Percentiles rank a stretch among this genome's conserved stretches.
Evolutionary conservation across 30 jellyfish, hydroid and myxozoan genomes (phyloP).

Genomic region (Aurelia coerulea): DNA sequence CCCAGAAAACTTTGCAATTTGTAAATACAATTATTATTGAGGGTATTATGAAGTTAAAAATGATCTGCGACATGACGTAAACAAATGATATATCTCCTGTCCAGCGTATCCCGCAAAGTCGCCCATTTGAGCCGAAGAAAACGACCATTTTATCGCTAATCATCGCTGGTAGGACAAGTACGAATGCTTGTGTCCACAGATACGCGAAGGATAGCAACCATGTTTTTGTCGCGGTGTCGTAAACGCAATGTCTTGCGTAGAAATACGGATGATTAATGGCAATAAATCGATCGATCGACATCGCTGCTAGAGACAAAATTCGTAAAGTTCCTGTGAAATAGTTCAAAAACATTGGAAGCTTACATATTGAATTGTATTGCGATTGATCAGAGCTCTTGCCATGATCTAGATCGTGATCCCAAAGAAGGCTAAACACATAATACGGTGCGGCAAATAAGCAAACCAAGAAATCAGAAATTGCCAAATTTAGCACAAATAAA

Average conservation of each 20-base stretch:
- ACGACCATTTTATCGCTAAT: background rate
- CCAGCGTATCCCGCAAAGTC: constrained; percentile 34
- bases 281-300: constrained; percentile 32
- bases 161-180: constrained; percentile 8
- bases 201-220: background rate
- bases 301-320: constrained; percentile 31
- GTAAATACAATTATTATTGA: constrained; percentile 32
- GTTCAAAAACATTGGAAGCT: constrained; percentile 38
- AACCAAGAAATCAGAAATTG: constrained; percentile 33
- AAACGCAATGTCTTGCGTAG: constrained; percentile 28
- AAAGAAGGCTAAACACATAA: constrained; percentile 1
- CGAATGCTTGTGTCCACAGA: constrained; percentile 17
- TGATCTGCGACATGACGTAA: constrained; percentile 1
- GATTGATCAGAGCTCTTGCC: constrained; percentile 5
- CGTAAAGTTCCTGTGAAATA: constrained; percentile 34
- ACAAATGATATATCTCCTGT: background rate
- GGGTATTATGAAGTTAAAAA: background rate
- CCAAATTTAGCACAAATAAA: constrained; percentile 28
- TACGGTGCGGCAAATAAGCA: constrained; percentile 36
- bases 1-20: constrained; percentile 54
- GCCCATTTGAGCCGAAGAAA: constrained; percentile 49
- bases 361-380: constrained; percentile 22
- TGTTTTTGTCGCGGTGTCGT: constrained; percentile 9
- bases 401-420: background rate
- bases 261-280: constrained; percentile 52